A percentile compares a stretch with the other conserved stretches of the same genome.
Conservation (phyloP, 2,797 vertebrate genomes). For the Hippocampus kuda region DNA sequence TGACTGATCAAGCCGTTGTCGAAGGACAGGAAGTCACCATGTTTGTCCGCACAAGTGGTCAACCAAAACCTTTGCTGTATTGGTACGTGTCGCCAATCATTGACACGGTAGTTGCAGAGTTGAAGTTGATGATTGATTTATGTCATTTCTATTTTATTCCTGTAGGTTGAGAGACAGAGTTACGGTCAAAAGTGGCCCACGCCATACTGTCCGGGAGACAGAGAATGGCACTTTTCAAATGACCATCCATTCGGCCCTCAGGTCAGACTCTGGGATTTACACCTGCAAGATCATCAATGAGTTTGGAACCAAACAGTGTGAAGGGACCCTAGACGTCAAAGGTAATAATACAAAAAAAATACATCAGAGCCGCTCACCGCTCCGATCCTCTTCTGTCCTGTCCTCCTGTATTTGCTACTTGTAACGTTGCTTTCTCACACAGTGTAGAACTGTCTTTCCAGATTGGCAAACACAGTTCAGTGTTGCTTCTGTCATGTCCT, state of each 20-base stretch:
- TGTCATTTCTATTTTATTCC: background rate
- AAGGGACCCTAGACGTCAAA: slow-evolving; percentile 87
- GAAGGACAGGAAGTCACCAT: slow-evolving; percentile 91
- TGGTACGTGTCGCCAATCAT: slow-evolving; percentile 70
- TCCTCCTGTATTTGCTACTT: too few species aligned
- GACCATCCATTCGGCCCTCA: slow-evolving; percentile 75
- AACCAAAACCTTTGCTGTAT: slow-evolving; percentile 94
- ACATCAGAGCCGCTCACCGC: background rate
- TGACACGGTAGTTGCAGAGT: background rate
- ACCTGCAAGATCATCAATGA: slow-evolving; percentile 96
- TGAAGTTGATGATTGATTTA: background rate
- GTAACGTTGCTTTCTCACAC: too few species aligned
- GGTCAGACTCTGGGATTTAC: slow-evolving; percentile 81
- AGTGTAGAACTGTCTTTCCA: background rate
- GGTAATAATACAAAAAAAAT: slow-evolving; percentile 47
- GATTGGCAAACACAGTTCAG: background rate
- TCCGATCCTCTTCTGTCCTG: background rate
- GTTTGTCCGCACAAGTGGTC: slow-evolving; percentile 80
- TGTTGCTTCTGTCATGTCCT: background rate
- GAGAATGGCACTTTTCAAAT: slow-evolving; percentile 75
- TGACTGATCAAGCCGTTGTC: slow-evolving; percentile 79
- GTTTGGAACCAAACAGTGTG: slow-evolving; percentile 90
- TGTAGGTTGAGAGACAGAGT: slow-evolving; percentile 89
- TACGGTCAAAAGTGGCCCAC: slow-evolving; percentile 78
- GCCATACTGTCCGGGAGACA: slow-evolving; percentile 72